Percentiles rank a stretch among this genome's conserved stretches.
These are phyloP conservation scores for Gymnopithys bicolor DNA, from an alignment of 2,797 vertebrate species.

Conservation along the genomic window DNA sequence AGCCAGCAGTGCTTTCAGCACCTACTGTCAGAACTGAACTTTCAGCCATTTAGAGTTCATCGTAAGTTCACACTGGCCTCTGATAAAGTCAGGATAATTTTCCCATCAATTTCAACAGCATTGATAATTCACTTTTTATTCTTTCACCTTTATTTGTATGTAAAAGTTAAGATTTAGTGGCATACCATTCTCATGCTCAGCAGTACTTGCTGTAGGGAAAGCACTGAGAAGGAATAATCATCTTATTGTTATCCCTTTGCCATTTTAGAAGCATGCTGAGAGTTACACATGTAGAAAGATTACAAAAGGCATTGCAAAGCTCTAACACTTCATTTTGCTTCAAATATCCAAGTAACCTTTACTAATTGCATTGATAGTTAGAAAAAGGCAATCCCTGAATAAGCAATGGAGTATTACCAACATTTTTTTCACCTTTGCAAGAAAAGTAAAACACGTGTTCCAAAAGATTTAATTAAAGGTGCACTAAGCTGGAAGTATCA, in stretches of 20 bases:
- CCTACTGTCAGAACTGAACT: neutral
- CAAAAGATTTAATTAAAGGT: slow-evolving; percentile 56
- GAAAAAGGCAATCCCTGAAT: slow-evolving; percentile 26
- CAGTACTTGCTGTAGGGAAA: neutral
- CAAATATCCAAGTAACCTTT: neutral
- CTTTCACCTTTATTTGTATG: neutral
- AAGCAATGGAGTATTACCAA: slow-evolving; percentile 22
- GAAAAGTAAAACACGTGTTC: neutral
- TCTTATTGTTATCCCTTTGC: neutral
- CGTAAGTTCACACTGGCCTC: neutral
- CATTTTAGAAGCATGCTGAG: neutral
- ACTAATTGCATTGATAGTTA: slow-evolving; percentile 35
- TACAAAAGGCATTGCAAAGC: neutral
- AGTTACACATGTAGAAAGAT: neutral
- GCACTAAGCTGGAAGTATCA: neutral
- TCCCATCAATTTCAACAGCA: neutral
- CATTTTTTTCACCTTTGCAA: slow-evolving; percentile 19
- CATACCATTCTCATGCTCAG: neutral
- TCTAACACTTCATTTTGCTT: neutral
- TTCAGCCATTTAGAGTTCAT: neutral
- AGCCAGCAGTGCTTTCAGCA: neutral
- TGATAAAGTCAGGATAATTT: neutral
- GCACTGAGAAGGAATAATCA: neutral
- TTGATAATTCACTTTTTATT: neutral
- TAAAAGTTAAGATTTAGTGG: neutral